These are phyloP conservation scores for Mimachlamys varia DNA, from an alignment of 2,888 invertebrate genomes.

Conservation along the genomic window DNA sequence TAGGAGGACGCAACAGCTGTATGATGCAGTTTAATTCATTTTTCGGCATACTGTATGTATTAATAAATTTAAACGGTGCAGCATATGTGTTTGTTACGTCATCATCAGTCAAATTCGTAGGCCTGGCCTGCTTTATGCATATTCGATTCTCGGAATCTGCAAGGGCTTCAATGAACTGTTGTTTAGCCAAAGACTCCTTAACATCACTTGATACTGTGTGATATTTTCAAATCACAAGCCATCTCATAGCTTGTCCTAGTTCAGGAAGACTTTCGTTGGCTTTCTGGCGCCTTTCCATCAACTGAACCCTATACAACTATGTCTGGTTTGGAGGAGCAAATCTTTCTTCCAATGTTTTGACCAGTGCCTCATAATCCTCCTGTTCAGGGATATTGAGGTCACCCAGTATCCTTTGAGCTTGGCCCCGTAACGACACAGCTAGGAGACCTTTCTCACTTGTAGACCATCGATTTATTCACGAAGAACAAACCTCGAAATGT, in stretches of 20 bases:
- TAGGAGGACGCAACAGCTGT: no score
- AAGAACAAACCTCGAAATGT: slow-evolving; percentile 45
- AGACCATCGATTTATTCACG: slow-evolving; percentile 42
- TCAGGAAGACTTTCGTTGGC: slow-evolving; percentile 37
- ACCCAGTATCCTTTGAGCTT: slow-evolving; percentile 45
- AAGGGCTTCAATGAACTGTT: slow-evolving; percentile 40
- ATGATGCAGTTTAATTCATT: no score
- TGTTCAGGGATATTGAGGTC: background rate
- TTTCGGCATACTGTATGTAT: no score
- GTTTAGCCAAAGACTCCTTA: slow-evolving; percentile 1
- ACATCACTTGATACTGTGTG: slow-evolving; percentile 36
- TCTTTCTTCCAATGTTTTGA: slow-evolving; percentile 36
- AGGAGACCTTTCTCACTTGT: slow-evolving; percentile 42
- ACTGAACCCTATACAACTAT: slow-evolving; percentile 40
- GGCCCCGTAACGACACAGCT: slow-evolving; percentile 42
- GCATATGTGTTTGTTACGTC: no score
- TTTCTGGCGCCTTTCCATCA: slow-evolving; percentile 38
- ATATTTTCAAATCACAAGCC: slow-evolving; percentile 40
- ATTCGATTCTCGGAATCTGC: slow-evolving; percentile 36
- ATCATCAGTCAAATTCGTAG: slow-evolving; percentile 40
- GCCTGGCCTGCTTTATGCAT: slow-evolving; percentile 37
- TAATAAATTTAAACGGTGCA: no score
- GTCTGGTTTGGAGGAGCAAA: slow-evolving; percentile 45
- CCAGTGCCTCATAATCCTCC: slow-evolving; percentile 3
- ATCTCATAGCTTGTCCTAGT: slow-evolving; percentile 40